Evolutionary conservation across 1,140 invertebrate species (phyloP).

Genomic region (Drosophila punjabiensis): DNA sequence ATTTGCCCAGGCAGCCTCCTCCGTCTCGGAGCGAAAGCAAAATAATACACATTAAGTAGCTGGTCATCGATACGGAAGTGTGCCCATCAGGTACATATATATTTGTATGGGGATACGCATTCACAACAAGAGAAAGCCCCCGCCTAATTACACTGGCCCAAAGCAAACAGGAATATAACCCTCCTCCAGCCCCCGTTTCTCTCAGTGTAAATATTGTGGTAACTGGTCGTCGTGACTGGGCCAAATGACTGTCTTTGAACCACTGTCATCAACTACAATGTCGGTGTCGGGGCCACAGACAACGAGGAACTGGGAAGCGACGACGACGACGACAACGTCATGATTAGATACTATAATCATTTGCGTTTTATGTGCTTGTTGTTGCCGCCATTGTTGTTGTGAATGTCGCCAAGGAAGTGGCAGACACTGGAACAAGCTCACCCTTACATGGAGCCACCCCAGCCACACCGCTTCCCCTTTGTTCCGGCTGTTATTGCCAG

Average conservation of each 20-base stretch:
- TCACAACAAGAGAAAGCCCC: conserved; percentile 6
- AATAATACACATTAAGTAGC: conserved; percentile 69
- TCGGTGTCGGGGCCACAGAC: conserved; percentile 60
- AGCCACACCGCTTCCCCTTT: conserved; percentile 4
- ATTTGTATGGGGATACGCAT: conserved; percentile 20
- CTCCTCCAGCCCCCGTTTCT: neutral
- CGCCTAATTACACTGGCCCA: conserved; percentile 21
- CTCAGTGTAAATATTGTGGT: conserved; percentile 39
- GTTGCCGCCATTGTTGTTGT: conserved; percentile 62
- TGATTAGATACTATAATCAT: conserved; percentile 84
- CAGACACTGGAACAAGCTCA: conserved; percentile 47
- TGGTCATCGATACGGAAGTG: conserved; percentile 36
- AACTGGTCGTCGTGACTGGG: conserved; percentile 48
- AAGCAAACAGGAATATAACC: neutral
- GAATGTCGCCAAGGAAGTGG: conserved; percentile 58
- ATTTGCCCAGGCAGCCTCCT: conserved; percentile 62
- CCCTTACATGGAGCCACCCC: conserved; percentile 3
- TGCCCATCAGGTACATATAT: conserved; percentile 11
- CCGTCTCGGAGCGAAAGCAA: conserved; percentile 39
- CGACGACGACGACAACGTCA: conserved; percentile 62
- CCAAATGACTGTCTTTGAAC: conserved; percentile 81
- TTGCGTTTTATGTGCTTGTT: conserved; percentile 82
- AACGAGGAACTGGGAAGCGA: conserved; percentile 12
- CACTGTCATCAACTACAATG: conserved; percentile 81
- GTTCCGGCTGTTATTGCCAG: conserved; percentile 33